Evolutionary conservation across 2,797 vertebrate species (phyloP), one percentile per base, ranked within the genome.

Genomic region (Jordanella pulchra): DNA sequence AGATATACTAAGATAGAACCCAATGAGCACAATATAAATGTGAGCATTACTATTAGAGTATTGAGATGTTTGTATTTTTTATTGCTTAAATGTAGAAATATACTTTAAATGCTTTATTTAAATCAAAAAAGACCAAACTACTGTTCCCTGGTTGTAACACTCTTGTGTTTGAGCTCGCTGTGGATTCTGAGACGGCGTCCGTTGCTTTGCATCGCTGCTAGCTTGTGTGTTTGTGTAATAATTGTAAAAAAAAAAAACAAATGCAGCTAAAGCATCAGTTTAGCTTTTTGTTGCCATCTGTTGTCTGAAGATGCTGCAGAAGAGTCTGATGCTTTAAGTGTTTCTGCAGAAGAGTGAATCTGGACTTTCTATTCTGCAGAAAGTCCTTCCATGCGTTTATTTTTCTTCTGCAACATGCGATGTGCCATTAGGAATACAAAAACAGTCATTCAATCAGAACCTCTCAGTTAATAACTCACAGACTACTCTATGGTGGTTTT

Each of bases 11-110:
- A 89, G 81, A 91, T 87, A 90, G 87, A 87, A 89, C 77, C 80
- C 81, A 80, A 91, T 89, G 89, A 95, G 94, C 94, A 95, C 93
- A 94, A 94, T 84, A 82, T 89, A 72, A 90, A 84, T 90, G 87
- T 92, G 47, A 87, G 83, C 86, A 81, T 87, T 80, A 88, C 78
- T 86, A 87, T 71, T 65, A 83, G 71, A 92, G 89, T 92, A 87
- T 91, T 88, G 87, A 92, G 89, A 91, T 91, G 84, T 89, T 89
- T 84, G 89, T 92, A 90, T 93, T 94, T 94, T 93, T 87, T 91
- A 90, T 89, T 87, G 84, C 81, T 85, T 87, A 81, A 88, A 85
- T 86, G 69, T 42, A 23, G 89, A 85, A 91, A 76, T 90, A 77
- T 89, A 82, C 78, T 82, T 86, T 81, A 81, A 79, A 86, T 84